Conservation (phyloP, 2,113 vertebrate genomes). For the Cygnus buccinator region DNA sequence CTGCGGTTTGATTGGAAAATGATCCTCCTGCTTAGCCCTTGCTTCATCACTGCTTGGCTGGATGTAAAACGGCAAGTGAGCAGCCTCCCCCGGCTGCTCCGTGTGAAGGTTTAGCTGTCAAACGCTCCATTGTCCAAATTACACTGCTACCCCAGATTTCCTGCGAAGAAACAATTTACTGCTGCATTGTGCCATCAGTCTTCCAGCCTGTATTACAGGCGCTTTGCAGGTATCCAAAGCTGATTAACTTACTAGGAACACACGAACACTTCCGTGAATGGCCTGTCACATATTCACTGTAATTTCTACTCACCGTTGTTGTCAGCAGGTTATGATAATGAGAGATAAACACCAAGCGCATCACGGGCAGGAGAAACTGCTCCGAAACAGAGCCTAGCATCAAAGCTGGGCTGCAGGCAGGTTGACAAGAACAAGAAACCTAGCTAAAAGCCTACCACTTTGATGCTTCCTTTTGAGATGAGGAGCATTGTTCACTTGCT, state of each 20-base stretch:
- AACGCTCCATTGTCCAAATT: slow-evolving; percentile 87
- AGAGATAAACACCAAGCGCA: not conserved
- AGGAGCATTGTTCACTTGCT: not conserved
- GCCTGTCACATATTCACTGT: not conserved
- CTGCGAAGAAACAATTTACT: slow-evolving; percentile 85
- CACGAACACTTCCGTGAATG: not conserved
- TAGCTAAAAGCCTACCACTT: not conserved
- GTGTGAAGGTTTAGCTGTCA: slow-evolving; percentile 88
- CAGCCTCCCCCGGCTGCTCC: slow-evolving; percentile 77
- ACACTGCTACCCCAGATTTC: slow-evolving; percentile 79
- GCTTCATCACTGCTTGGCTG: slow-evolving; percentile 76
- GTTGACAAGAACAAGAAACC: not conserved
- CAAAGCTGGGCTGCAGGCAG: not conserved
- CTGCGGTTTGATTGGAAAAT: slow-evolving; percentile 81
- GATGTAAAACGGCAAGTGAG: slow-evolving; percentile 76
- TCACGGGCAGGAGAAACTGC: rapidly evolving
- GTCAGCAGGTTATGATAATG: slow-evolving; percentile 20
- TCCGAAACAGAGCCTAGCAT: not conserved
- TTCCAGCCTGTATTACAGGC: slow-evolving; percentile 14
- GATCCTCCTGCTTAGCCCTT: slow-evolving; percentile 82
- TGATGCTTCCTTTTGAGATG: not conserved
- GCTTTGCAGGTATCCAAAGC: slow-evolving; percentile 62
- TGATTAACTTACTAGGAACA: slow-evolving; percentile 60
- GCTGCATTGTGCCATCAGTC: slow-evolving; percentile 63
- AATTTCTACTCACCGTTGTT: slow-evolving; percentile 19